Evolutionary conservation across 2,797 vertebrate genomes (phyloP).

Genomic region (Distichodus sexfasciatus): DNA sequence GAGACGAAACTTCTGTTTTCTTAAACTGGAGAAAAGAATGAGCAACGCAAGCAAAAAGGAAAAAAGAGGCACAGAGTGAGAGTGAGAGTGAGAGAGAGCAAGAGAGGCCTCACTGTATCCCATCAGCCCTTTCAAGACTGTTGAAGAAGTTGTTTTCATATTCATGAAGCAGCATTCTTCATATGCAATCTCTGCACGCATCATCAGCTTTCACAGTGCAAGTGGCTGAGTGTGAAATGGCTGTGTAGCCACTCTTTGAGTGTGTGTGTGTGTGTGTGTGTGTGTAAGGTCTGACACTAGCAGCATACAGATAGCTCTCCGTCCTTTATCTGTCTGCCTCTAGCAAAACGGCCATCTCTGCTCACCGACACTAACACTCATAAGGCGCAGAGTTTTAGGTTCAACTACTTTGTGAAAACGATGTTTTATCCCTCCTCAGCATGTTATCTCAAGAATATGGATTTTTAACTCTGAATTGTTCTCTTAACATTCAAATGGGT

Average conservation of each 20-base stretch:
- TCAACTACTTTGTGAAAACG: too few relatives aligned
- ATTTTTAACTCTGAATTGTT: background rate
- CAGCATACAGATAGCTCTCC: slow-evolving; percentile 33
- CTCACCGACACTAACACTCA: too few relatives aligned
- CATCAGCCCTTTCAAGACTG: slow-evolving; percentile 51
- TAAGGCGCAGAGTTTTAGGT: too few relatives aligned
- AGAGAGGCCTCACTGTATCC: slow-evolving; percentile 34
- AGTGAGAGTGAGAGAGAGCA: slow-evolving; percentile 64
- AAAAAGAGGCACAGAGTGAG: slow-evolving; percentile 64
- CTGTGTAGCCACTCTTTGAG: slow-evolving; percentile 41
- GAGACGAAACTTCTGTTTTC: slow-evolving; percentile 58
- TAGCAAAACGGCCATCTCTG: slow-evolving; percentile 19
- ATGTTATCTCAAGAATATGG: background rate
- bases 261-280: slow-evolving; percentile 36
- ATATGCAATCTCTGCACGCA: slow-evolving; percentile 50
- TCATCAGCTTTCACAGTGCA: slow-evolving; percentile 53
- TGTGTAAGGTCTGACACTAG: slow-evolving; percentile 23
- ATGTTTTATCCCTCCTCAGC: background rate
- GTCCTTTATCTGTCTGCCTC: slow-evolving; percentile 39
- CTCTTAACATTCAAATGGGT: background rate
- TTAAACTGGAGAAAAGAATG: slow-evolving; percentile 68
- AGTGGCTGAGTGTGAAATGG: slow-evolving; percentile 51
- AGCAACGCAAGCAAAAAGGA: slow-evolving; percentile 65
- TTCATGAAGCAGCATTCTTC: slow-evolving; percentile 55
- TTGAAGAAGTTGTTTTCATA: slow-evolving; percentile 56